A percentile compares a stretch with the other conserved stretches of the same genome.
These are phyloP conservation scores for Corythoichthys haematopterus DNA, from an alignment of 2,113 vertebrate genomes.

Conservation along the genomic window DNA sequence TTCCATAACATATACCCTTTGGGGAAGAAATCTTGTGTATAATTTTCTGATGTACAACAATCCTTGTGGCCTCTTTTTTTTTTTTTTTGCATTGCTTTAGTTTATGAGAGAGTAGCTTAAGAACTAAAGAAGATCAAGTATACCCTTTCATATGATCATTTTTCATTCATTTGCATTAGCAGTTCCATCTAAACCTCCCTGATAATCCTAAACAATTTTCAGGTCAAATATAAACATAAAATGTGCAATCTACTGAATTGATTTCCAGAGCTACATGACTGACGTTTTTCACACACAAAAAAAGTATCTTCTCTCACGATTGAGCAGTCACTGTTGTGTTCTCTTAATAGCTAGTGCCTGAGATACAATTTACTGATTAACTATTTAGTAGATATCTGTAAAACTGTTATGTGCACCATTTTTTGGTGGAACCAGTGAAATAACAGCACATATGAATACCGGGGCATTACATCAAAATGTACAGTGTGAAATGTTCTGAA, in stretches of 20 bases:
- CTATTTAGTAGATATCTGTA: background rate
- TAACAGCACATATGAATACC: no score
- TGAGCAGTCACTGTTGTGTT: constrained; percentile 10
- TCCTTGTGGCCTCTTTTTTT: background rate
- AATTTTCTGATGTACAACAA: background rate
- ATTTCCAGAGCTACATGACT: constrained; percentile 26
- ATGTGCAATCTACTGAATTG: constrained; percentile 14
- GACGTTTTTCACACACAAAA: constrained; percentile 1
- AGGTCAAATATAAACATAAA: constrained; percentile 23
- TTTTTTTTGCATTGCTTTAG: constrained; percentile 4
- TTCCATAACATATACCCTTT: background rate
- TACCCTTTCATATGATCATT: background rate
- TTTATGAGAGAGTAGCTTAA: constrained; percentile 6
- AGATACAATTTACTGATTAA: background rate
- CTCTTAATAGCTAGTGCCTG: constrained; percentile 18
- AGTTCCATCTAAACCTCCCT: background rate
- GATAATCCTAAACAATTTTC: constrained; percentile 20
- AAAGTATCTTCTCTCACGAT: constrained; percentile 11
- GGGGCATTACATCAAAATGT: no score
- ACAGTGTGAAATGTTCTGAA: no score
- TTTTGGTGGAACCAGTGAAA: background rate
- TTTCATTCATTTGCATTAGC: background rate
- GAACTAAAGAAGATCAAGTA: constrained; percentile 15
- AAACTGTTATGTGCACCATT: background rate
- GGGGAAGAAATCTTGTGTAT: background rate